phyloP scores from a whole-genome alignment of 2,888 invertebrate genomes.

The Pogonocherus hispidulus region DNA sequence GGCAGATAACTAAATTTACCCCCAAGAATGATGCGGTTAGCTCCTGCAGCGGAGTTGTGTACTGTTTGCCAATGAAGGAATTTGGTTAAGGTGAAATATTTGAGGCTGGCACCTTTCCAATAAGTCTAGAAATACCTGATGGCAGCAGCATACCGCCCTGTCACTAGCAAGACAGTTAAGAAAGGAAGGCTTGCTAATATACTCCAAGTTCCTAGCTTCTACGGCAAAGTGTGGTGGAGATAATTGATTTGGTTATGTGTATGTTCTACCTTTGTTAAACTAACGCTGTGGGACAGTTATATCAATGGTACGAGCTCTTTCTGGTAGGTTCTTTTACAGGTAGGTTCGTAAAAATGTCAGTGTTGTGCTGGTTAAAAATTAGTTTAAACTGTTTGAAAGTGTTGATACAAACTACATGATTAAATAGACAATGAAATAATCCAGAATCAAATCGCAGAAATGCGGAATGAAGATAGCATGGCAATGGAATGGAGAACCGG shows the following conservation, averaged over 20 bases:
- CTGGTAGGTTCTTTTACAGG: too few species aligned
- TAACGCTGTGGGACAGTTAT: too few species aligned
- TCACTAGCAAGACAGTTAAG: constrained; percentile 21
- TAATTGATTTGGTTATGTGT: not conserved
- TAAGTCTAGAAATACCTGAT: constrained; percentile 28
- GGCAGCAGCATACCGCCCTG: constrained; percentile 25
- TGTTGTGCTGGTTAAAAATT: too few species aligned
- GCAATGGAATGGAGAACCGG: too few species aligned
- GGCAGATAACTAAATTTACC: not conserved
- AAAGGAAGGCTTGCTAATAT: constrained; percentile 17
- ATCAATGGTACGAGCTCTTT: too few species aligned
- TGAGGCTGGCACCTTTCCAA: constrained; percentile 27
- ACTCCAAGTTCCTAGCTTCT: not conserved
- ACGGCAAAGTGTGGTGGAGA: not conserved
- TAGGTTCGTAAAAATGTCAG: too few species aligned
- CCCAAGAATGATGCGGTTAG: not conserved
- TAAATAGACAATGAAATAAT: too few species aligned
- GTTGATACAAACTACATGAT: too few species aligned
- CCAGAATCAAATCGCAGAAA: too few species aligned
- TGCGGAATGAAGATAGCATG: too few species aligned
- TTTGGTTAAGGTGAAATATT: constrained; percentile 24
- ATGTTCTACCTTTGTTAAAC: too few species aligned
- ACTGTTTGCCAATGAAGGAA: constrained; percentile 15
- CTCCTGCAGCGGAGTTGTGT: not conserved
- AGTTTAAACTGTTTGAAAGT: too few species aligned